Evolutionary conservation across 2,113 vertebrate genomes (phyloP), one percentile per base, ranked within the genome.

Genomic region (Sinocyclocheilus anshuiensis): DNA sequence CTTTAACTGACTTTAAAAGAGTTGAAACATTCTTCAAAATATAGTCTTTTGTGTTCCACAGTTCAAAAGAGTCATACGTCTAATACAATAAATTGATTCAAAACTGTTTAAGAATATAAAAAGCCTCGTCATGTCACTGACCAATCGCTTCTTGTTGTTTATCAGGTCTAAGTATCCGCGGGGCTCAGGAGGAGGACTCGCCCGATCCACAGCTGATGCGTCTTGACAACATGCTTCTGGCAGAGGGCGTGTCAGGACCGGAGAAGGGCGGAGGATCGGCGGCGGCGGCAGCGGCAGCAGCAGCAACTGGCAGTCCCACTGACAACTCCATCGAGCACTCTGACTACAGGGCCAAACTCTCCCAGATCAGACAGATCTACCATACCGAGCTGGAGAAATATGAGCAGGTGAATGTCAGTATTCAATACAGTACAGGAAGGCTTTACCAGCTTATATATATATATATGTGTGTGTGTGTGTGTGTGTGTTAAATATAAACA

Each of bases 321-420:
- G 98, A 99, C 94, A 99, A 99, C 95, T 99, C 98, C 94, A 99
- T 99, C 87, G 98, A 99, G 94, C 98, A 99, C 95, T 99, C 98
- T 91, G 98, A 99, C 96, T 99, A 99, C 96, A 96, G 98, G 95
- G 98, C 98, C 95, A 99, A 99, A 96, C 97, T 99, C 95, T 98
- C 98, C 90, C 98, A 99, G 97, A 99, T 99, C 96, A 96, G 98
- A 95, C 98, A 99, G 95, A 99, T 99, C 95, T 99, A 99, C 96
- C 98, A 99, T 95, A 99, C 98, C 87, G 98, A 99, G 95, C 94
- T 99, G 95, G 98, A 99, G 96, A 99, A 99, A 93, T 99, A 99
- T 79, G 98, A 99, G 92, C 98, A 99, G 98, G 98, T 99, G 90
- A 90, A 84, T 65, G 26, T 10, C 18, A 76, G 42, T 48, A 50